A percentile compares a stretch with the other conserved stretches of the same genome.
Evolutionary conservation across 2,113 vertebrate species (phyloP).

Genomic region (Regulus satrapa): DNA sequence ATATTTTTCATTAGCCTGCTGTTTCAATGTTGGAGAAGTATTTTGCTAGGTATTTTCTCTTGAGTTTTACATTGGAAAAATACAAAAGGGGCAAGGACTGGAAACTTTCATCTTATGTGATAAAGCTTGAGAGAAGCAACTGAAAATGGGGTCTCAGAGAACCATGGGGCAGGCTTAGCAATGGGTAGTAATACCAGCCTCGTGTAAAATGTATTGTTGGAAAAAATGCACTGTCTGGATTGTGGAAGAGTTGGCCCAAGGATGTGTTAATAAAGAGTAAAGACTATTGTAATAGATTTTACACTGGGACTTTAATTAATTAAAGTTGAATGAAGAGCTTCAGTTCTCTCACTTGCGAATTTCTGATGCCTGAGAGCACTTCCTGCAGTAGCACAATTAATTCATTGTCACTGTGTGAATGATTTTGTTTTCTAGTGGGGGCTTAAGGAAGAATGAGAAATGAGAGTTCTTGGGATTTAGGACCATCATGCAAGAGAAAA

Average conservation of each 20-base stretch:
- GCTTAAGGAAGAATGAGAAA: background rate
- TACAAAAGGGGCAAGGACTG: background rate
- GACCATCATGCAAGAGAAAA: background rate
- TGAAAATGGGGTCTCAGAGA: background rate
- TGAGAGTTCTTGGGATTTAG: background rate
- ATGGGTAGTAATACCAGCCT: background rate
- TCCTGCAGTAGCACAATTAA: background rate
- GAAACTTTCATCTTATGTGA: background rate
- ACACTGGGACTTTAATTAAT: slow-evolving; percentile 6
- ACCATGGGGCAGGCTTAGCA: background rate
- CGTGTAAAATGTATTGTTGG: background rate
- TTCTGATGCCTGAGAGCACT: slow-evolving; percentile 33
- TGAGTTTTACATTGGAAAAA: background rate
- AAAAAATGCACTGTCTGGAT: background rate
- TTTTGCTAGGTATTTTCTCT: background rate
- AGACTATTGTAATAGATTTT: slow-evolving; percentile 28
- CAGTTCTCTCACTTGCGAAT: slow-evolving; percentile 23
- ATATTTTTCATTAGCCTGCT: background rate
- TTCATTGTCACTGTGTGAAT: background rate
- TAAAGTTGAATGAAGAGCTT: slow-evolving; percentile 35
- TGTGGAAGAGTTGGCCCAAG: slow-evolving; percentile 19
- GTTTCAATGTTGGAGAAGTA: background rate
- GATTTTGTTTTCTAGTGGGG: background rate
- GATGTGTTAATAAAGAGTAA: slow-evolving; percentile 15
- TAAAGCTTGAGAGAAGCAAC: background rate